These are phyloP conservation scores for Climacteris rufus DNA, from an alignment of 2,113 vertebrate species.

Conservation along the genomic window DNA sequence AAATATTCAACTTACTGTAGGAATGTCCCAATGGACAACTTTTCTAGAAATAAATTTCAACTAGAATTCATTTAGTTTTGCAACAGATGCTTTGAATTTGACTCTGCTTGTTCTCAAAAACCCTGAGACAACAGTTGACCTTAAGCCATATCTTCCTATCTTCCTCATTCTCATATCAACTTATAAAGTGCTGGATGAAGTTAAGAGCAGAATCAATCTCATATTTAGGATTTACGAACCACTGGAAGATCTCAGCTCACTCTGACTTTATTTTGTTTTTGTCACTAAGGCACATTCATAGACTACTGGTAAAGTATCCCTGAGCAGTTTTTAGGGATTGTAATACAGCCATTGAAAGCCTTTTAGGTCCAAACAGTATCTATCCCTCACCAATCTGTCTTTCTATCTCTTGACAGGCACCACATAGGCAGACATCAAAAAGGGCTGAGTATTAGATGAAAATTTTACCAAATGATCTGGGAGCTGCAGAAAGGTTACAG, in stretches of 20 bases:
- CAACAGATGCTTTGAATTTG: slow-evolving; percentile 46
- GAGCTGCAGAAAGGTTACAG: neutral
- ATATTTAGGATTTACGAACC: neutral
- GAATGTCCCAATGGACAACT: neutral
- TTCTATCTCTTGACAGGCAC: neutral
- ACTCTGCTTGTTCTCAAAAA: slow-evolving; percentile 38
- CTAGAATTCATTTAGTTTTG: slow-evolving; percentile 3
- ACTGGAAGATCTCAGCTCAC: neutral
- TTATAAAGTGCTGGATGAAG: slow-evolving; percentile 25
- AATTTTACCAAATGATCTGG: neutral
- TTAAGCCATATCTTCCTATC: neutral
- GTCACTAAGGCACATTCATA: neutral
- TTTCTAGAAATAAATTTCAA: slow-evolving; percentile 28
- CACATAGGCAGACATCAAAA: neutral
- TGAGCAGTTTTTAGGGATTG: neutral
- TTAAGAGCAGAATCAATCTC: neutral
- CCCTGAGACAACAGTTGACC: neutral
- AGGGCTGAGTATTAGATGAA: neutral
- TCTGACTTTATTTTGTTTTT: neutral
- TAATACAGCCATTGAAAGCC: neutral
- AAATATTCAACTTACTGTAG: slow-evolving; percentile 33
- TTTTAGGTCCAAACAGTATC: slow-evolving; percentile 14
- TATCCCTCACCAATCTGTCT: neutral
- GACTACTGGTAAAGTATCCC: neutral
- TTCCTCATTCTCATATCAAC: neutral